These are phyloP conservation scores for Basileuterus tristriatus DNA, from an alignment of 2,797 vertebrate genomes.

Conservation along the genomic window DNA sequence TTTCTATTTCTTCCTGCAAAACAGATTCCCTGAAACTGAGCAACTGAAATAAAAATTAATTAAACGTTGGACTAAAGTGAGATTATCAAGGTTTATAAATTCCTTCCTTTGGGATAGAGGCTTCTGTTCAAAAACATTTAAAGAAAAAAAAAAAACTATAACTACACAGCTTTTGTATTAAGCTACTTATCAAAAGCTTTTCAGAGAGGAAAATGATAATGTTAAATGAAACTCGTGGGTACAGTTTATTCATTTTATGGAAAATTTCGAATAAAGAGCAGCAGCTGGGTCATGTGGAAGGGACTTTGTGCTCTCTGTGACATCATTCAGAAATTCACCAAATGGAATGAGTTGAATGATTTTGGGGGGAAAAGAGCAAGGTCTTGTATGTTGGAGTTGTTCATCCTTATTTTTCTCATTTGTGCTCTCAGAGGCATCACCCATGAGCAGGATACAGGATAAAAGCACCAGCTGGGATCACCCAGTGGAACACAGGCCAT, in stretches of 20 bases:
- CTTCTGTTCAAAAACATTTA: neutral
- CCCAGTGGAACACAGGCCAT: rapidly evolving
- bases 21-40: neutral
- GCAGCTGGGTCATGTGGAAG: neutral
- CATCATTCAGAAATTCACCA: neutral
- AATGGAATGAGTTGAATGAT: neutral
- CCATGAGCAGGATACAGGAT: neutral
- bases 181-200: conserved; percentile 7
- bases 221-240: neutral
- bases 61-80: conserved; percentile 2
- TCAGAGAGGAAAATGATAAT: neutral
- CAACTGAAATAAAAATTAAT: conserved; percentile 60
- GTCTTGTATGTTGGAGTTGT: neutral
- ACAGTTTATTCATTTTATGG: neutral
- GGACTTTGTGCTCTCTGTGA: neutral
- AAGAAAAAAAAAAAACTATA: rapidly evolving
- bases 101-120: neutral
- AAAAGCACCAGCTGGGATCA: neutral
- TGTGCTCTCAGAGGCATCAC: neutral
- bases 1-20: neutral
- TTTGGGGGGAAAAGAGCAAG: neutral
- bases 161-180: neutral
- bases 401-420: neutral
- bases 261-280: neutral
- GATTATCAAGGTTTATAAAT: conserved; percentile 6